Percentiles rank a stretch among this genome's conserved stretches.
phyloP scores from a whole-genome alignment of 2,888 invertebrate genomes.

The Trichopoda pennipes region DNA sequence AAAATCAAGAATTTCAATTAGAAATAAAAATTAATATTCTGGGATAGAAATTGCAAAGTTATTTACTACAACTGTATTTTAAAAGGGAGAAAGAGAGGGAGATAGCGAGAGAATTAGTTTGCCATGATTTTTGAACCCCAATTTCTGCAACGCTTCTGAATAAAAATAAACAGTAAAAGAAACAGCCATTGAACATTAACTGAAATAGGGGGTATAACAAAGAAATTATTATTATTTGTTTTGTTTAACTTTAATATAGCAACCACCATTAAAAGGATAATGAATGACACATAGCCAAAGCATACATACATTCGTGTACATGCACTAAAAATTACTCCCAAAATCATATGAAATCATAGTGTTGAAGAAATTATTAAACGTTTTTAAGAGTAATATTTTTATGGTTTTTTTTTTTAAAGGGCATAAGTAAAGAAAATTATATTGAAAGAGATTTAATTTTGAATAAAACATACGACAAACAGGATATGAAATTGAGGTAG shows the following conservation, averaged over 20 bases:
- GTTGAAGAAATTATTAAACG: neutral
- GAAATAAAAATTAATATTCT: too few species aligned
- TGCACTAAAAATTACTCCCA: too few species aligned
- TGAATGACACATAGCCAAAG: conserved; percentile 41
- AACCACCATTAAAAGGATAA: conserved; percentile 42
- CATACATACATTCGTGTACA: neutral
- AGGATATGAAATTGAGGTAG: conserved; percentile 19
- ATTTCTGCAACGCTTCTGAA: neutral
- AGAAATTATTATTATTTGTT: conserved; percentile 17
- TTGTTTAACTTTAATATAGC: neutral
- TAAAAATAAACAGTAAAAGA: neutral
- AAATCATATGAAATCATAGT: too few species aligned
- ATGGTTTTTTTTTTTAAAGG: neutral
- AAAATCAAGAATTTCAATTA: too few species aligned
- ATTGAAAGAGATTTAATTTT: too few species aligned
- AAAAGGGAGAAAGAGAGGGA: too few species aligned
- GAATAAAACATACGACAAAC: too few species aligned
- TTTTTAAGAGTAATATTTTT: neutral
- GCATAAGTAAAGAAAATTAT: too few species aligned
- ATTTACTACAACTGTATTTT: too few species aligned
- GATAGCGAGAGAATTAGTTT: too few species aligned
- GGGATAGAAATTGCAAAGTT: too few species aligned
- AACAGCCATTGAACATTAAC: conserved; percentile 16
- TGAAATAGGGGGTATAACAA: conserved; percentile 8
- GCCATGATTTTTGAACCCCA: neutral